Conservation (phyloP, 2,888 invertebrate species). For the Hemistola chrysoprasaria region DNA sequence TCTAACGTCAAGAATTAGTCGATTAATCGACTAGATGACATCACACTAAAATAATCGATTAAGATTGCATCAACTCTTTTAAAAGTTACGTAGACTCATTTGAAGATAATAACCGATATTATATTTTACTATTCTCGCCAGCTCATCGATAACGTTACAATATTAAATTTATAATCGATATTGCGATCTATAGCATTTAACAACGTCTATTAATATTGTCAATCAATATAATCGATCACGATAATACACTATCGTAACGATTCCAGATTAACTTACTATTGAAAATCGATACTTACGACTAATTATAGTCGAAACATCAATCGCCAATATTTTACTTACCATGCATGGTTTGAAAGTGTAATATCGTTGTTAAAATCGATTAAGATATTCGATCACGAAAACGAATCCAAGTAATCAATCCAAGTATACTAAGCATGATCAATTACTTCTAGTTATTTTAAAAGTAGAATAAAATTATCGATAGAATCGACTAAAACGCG, state of each 20-base stretch:
- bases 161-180: slow-evolving; percentile 16
- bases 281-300: slow-evolving; percentile 12
- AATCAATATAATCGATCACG: slow-evolving; percentile 16
- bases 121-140: slow-evolving; percentile 7
- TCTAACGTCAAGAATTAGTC: slow-evolving; percentile 6
- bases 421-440: too few species aligned
- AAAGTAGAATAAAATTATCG: too few species aligned
- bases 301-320: slow-evolving; percentile 9
- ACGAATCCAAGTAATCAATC: too few species aligned
- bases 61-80: neutral
- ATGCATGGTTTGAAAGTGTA: too few species aligned
- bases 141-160: neutral
- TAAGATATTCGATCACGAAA: too few species aligned
- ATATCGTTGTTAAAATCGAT: too few species aligned
- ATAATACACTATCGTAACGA: slow-evolving; percentile 11
- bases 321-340: neutral
- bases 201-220: neutral
- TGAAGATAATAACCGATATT: slow-evolving; percentile 17
- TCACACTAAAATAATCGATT: slow-evolving; percentile 5
- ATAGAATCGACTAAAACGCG: slow-evolving; percentile 1
- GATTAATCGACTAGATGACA: slow-evolving; percentile 3
- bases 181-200: too few species aligned
- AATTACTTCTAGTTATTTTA: too few species aligned
- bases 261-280: slow-evolving; percentile 1
- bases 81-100: slow-evolving; percentile 14